Evolutionary conservation across 2,113 vertebrate species (phyloP).

Genomic region (Apaloderma vittatum): DNA sequence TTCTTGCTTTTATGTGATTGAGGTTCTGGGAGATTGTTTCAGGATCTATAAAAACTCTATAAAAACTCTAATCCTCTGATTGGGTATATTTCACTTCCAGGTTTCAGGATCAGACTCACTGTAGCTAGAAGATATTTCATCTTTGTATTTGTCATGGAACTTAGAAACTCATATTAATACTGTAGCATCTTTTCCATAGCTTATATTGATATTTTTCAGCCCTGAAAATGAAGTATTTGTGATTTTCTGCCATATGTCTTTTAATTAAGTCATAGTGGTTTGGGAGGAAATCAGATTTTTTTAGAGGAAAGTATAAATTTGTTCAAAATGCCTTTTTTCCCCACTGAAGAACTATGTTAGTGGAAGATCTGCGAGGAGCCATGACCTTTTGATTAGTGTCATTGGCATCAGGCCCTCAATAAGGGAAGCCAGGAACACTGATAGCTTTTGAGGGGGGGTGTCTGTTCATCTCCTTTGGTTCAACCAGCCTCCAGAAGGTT

Average conservation of each 20-base stretch:
- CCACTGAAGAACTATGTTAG: neutral
- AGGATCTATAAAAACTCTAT: neutral
- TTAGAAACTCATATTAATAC: neutral
- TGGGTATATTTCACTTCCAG: neutral
- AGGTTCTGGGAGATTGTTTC: neutral
- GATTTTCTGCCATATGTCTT: neutral
- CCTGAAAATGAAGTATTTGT: neutral
- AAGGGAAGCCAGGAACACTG: neutral
- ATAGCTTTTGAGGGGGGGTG: rapidly evolving
- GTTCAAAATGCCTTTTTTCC: neutral
- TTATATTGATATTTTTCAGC: neutral
- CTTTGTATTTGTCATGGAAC: neutral
- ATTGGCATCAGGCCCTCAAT: neutral
- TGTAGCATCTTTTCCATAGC: neutral
- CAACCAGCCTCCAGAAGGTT: neutral
- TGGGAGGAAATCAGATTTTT: neutral
- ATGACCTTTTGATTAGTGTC: neutral
- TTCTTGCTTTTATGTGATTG: neutral
- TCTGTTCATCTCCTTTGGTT: neutral
- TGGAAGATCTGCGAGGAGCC: neutral
- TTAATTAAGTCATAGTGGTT: neutral
- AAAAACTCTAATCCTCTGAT: neutral
- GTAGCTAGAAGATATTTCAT: neutral
- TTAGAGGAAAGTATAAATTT: neutral
- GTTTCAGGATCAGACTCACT: neutral